These are phyloP conservation scores for Apostichopus californicus DNA, from an alignment of 35 echinoderm and acorn worm genomes.

Conservation along the genomic window DNA sequence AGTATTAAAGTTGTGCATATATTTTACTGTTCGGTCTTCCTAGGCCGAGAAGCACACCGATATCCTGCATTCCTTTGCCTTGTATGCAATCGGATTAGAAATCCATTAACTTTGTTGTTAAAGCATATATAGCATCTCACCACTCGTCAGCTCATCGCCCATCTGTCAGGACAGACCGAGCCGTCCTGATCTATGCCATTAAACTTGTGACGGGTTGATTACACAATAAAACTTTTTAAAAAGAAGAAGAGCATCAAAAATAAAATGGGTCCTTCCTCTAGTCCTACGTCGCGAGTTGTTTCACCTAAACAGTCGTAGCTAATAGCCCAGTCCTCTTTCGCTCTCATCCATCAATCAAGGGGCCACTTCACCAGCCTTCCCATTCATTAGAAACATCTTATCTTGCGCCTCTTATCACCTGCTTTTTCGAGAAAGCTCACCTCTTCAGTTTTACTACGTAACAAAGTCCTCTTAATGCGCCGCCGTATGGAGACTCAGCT, in stretches of 20 bases:
- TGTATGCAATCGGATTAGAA: too few species aligned
- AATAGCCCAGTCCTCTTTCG: slow-evolving; percentile 25
- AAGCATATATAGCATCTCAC: too few species aligned
- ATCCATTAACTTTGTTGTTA: too few species aligned
- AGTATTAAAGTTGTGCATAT: too few species aligned
- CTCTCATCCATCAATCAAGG: slow-evolving; percentile 11
- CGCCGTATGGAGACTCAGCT: not conserved
- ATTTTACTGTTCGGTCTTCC: too few species aligned
- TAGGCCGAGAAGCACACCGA: too few species aligned
- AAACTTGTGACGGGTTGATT: not conserved
- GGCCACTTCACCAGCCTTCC: slow-evolving; percentile 22
- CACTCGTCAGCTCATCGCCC: too few species aligned
- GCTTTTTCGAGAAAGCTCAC: not conserved
- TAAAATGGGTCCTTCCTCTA: not conserved
- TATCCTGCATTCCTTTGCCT: too few species aligned
- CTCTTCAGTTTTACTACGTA: not conserved
- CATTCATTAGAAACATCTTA: slow-evolving; percentile 28
- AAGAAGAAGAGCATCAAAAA: not conserved
- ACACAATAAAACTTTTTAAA: not conserved
- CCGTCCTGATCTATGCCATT: not conserved
- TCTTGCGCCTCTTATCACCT: not conserved
- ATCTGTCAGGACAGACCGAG: too few species aligned
- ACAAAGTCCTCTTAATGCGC: not conserved
- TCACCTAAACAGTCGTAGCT: not conserved
- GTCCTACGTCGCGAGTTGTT: not conserved